These are phyloP conservation scores for Hybognathus amarus DNA, from an alignment of 2,797 vertebrate species.

Conservation along the genomic window DNA sequence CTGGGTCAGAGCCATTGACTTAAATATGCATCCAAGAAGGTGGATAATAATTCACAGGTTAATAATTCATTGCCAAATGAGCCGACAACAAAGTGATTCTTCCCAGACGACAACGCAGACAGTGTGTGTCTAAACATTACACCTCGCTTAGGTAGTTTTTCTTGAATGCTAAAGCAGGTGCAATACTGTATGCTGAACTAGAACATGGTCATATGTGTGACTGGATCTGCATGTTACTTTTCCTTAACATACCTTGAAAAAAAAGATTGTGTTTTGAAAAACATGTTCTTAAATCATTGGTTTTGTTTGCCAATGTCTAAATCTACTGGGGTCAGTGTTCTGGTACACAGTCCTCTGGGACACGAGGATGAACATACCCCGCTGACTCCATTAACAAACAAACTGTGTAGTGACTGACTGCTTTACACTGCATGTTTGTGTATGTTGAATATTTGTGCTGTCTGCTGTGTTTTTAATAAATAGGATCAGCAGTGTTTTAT, in stretches of 20 bases:
- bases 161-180: slow-evolving; percentile 51
- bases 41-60: slow-evolving; percentile 73
- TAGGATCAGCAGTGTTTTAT: neutral
- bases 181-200: neutral
- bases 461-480: neutral
- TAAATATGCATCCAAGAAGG: slow-evolving; percentile 71
- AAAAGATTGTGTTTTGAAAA: neutral
- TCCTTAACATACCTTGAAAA: neutral
- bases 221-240: neutral
- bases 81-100: slow-evolving; percentile 72
- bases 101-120: slow-evolving; percentile 63
- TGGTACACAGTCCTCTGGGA: neutral
- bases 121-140: slow-evolving; percentile 67
- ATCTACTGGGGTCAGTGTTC: neutral
- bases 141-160: slow-evolving; percentile 66
- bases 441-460: neutral
- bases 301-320: slow-evolving; percentile 1
- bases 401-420: slow-evolving; percentile 1
- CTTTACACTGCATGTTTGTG: neutral
- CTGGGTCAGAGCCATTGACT: slow-evolving; percentile 66
- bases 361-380: neutral
- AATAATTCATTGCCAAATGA: slow-evolving; percentile 76
- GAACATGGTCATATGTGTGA: neutral
- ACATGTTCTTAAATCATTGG: neutral
- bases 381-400: slow-evolving; percentile 7